phyloP scores from a whole-genome alignment of 1,140 invertebrate species.

The Eupristina koningsbergeri region DNA sequence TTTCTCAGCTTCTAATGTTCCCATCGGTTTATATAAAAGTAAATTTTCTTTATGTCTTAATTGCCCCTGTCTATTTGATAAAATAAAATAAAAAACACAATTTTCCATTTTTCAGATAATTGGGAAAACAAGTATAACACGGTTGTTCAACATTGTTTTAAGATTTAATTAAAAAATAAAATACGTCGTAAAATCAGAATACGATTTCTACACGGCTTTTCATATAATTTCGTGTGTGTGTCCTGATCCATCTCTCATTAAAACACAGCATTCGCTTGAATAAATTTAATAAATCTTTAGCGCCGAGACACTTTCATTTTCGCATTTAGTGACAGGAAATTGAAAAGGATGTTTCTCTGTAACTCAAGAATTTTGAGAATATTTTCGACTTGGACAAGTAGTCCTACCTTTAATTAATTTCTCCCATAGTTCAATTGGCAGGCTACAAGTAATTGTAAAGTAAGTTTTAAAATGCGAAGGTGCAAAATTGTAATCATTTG shows the following conservation, averaged over 20 bases:
- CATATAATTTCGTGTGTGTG: neutral
- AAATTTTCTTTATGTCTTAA: no score
- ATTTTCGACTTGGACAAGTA: neutral
- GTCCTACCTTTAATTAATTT: conserved; percentile 36
- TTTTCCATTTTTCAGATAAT: conserved; percentile 45
- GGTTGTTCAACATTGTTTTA: conserved; percentile 1
- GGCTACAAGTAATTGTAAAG: neutral
- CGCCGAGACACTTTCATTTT: neutral
- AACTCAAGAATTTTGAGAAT: conserved; percentile 12
- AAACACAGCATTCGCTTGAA: neutral
- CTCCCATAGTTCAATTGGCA: neutral
- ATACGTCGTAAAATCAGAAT: conserved; percentile 34
- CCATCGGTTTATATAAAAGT: no score
- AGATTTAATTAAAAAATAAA: neutral
- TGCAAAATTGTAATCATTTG: neutral
- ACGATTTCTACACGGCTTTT: conserved; percentile 5
- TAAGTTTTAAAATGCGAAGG: neutral
- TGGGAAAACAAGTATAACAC: conserved; percentile 55
- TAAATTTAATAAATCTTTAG: conserved; percentile 33
- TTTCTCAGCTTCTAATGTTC: no score
- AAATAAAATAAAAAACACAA: conserved; percentile 53
- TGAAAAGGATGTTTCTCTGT: conserved; percentile 24
- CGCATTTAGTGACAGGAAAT: neutral
- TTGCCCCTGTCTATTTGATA: no score
- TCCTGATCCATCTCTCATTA: conserved; percentile 14